Base-by-base conservation (phyloP, 2,888 invertebrate species). In the Ramazzottius varieornatus region DNA sequence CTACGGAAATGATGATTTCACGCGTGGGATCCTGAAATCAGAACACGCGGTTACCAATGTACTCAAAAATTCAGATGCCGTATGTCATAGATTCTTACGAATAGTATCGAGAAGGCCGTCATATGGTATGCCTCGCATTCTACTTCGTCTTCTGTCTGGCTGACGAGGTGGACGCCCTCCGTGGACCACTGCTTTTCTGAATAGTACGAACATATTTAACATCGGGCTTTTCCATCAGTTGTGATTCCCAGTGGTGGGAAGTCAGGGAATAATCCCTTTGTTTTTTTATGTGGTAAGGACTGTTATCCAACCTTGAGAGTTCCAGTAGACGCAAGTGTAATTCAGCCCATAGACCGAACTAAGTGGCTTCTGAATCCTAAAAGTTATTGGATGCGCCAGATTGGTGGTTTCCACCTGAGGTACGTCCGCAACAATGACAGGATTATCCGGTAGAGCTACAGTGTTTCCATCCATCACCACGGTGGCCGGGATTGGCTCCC, bases 21-120 rank as follows among this genome's bases (percentile, higher is more conserved):
- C 70, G 70, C 1, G 69, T 68, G 1, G 72, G 71, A 65, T 73
- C 73, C 71, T 72, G n/a, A n/a, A n/a, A n/a, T n/a, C 63, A n/a
- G 20, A 8, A 13, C 40, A 40, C 8, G 20, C 40, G 20, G 20
- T 40, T 20, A n/a, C n/a, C n/a, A n/a, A n/a, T n/a, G n/a, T n/a
- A n/a, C n/a, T n/a, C n/a, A n/a, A n/a, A n/a, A n/a, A n/a, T n/a
- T n/a, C n/a, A n/a, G n/a, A n/a, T n/a, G n/a, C n/a, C n/a, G n/a
- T n/a, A n/a, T n/a, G n/a, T 8, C 40, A 40, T 8, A 8, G 40
- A 40, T 40, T 13, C 54, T 54, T 54, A 54, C 54, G 29, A 54
- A 54, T 54, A 54, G 24, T n/a, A 54, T 24, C 8, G 54, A 54
- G 29, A 54, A 54, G 4, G 54, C 54, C 4, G 54, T 54, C 54